Base-by-base conservation (phyloP, 2,888 invertebrate species). In the Rugalucina vietnamica region DNA sequence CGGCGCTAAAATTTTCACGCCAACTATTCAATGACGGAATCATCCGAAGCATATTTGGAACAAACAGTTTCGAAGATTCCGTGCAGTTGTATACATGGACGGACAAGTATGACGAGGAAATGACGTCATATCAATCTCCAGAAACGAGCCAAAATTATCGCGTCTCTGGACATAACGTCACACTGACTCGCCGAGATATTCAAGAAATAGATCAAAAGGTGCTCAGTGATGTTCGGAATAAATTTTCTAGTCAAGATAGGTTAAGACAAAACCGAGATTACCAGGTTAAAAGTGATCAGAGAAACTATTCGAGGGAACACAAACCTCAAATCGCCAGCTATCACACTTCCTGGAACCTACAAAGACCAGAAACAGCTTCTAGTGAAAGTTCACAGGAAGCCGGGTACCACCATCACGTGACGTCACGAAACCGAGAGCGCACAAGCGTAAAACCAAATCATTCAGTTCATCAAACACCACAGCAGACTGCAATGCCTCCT, bases 71-170 rank as follows among this genome's bases (percentile, higher is more conserved):
- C 85, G 93, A 94, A 77, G 94, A 94, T 79, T 92, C 93, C 37
- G 92, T 91, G 18, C 92, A 92, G 37, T 87, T 93, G 54, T 94
- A 93, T 81, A 87, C 90, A 65, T 93, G 93, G 93, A 85, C 89
- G 21, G 90, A 92, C 75, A 86, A 90, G 72, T 89, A 90, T 65
- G 85, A 79, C 57, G 29, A 78, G 18, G 88, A 81, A 69, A 90
- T 91, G 90, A 90, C 90, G 85, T 91, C 91, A 84, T 83, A 84
- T 72, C 12, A 5, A 3, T 49, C 39, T 29, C 49, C 72, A 18
- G 14, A 34, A 49, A 72, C 69, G 1, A 49, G 75, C 14, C 79
- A 76, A 37, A 34, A 39, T 54, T 85, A 84, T 72, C 84, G 80
- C 0, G 79, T 71, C 34, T 85, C 87, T 3, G 81, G 83, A 54